Evolutionary conservation across 23 tunicate genomes (phyloP).

Genomic region (Diplosoma virens): DNA sequence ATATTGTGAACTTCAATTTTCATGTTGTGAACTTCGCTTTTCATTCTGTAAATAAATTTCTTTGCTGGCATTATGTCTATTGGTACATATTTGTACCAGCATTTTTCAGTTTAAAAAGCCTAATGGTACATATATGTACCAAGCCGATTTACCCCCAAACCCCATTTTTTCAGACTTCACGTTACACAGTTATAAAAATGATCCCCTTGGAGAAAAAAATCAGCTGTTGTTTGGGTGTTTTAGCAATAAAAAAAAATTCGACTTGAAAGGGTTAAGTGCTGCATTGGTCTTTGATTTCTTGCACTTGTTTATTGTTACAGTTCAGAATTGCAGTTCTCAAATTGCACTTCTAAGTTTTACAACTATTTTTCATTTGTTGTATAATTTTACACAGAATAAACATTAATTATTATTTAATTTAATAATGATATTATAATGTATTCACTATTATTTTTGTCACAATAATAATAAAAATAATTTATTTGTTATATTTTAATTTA

Average conservation of each 20-base stretch:
- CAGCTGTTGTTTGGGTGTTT: constrained; percentile 17
- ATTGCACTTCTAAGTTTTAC: too few relatives aligned
- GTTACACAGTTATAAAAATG: background rate
- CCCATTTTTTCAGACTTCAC: constrained; percentile 14
- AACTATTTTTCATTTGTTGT: too few relatives aligned
- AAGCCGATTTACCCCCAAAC: constrained; percentile 8
- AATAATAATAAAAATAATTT: too few relatives aligned
- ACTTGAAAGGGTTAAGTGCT: constrained; percentile 14
- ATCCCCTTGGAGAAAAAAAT: constrained; percentile 1
- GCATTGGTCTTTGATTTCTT: too few relatives aligned
- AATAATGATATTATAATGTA: too few relatives aligned
- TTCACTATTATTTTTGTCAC: too few relatives aligned
- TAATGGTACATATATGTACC: constrained; percentile 20
- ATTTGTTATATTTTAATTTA: too few relatives aligned
- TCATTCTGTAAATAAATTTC: constrained; percentile 15
- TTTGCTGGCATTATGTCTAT: constrained; percentile 17
- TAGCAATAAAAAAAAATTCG: constrained; percentile 25
- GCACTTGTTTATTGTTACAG: too few relatives aligned
- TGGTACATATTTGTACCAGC: constrained; percentile 20
- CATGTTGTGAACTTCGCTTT: constrained; percentile 1
- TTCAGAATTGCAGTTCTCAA: too few relatives aligned
- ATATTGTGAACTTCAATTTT: constrained; percentile 2
- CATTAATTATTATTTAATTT: too few relatives aligned
- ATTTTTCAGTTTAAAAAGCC: constrained; percentile 11
- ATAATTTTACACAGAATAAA: too few relatives aligned